Evolutionary conservation across 35 echinoderm and acorn worm genomes (phyloP), one percentile per base, ranked within the genome.

Genomic region (Acanthaster planci): DNA sequence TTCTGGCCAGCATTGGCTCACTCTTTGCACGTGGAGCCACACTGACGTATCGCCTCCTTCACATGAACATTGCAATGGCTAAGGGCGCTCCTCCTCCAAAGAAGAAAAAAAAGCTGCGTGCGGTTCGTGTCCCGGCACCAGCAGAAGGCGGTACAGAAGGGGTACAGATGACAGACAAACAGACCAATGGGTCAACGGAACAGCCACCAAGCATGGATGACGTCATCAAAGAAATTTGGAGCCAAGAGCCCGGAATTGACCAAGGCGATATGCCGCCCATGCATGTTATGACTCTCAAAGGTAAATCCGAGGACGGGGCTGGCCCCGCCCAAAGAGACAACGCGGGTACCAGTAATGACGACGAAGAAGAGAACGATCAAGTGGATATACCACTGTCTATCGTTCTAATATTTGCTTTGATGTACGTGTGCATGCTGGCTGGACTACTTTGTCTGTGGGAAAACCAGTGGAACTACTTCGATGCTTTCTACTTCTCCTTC

Each of bases 401-500:
- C 0, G 89, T 99, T 1, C 68, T 99, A 1, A 52, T 89, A 1
- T 90, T 99, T 36, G 96, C 91, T 5, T 88, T 90, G 79, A 29
- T 99, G 22, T 99, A 99, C 80, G 88, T 99, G 12, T 91, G 93
- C 15, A 26, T 92, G 22, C 39, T 99, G 34, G 96, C 96, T 16
- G 55, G 39, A 7, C 52, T 87, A 0, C 78, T 99, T 12, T 38
- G 40, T 15, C 17, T 83, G 9, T 99, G 96, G 96, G 96, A 99
- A 52, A 38, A 88, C 7, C 86, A 89, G 77, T 99, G 96, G 96
- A 64, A 81, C 34, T 99, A 94, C 78, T 99, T 94, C 59, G 96
- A 99, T 30, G 88, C 91, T 4, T 90, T 99, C 40, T 99, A 99
- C 34, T 99, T 99, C 82, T 99, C 96, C 0, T 99, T 99, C 72